Percentiles rank a stretch among this genome's conserved stretches.
phyloP scores from a whole-genome alignment of 2,797 vertebrate genomes.

The Lophura swinhoii region DNA sequence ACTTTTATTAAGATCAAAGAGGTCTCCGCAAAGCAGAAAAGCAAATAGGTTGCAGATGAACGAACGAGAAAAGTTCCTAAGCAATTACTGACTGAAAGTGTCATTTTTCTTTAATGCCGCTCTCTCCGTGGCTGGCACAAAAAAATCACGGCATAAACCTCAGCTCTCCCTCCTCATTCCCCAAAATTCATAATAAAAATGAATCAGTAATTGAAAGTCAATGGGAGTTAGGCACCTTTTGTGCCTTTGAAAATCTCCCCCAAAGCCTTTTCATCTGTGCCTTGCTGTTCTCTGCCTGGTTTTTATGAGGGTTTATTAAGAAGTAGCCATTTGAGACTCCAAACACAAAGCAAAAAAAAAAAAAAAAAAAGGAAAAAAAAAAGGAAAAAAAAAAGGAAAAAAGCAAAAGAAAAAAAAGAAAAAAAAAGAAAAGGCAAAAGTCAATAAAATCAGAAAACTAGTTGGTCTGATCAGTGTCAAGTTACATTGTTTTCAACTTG shows the following conservation, averaged over 20 bases:
- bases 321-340: conserved; percentile 60
- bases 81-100: conserved; percentile 55
- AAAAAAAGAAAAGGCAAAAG: conserved; percentile 39
- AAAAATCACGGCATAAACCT: conserved; percentile 47
- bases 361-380: conserved; percentile 6
- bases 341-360: conserved; percentile 43
- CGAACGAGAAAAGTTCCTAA: conserved; percentile 45
- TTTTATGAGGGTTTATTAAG: conserved; percentile 69
- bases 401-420: not conserved
- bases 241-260: conserved; percentile 75
- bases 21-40: conserved; percentile 51
- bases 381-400: not conserved
- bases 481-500: conserved; percentile 75
- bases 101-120: conserved; percentile 37
- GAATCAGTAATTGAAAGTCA: conserved; percentile 72
- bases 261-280: conserved; percentile 71
- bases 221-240: conserved; percentile 70
- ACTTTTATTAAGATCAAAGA: conserved; percentile 71
- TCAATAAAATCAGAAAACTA: conserved; percentile 66
- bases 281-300: conserved; percentile 62
- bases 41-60: conserved; percentile 66
- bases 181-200: conserved; percentile 58
- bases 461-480: conserved; percentile 66
- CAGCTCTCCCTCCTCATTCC: conserved; percentile 34
- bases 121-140: not conserved